Base-by-base conservation (phyloP, 2,888 invertebrate genomes). In the Chloroclystis v-ata region DNA sequence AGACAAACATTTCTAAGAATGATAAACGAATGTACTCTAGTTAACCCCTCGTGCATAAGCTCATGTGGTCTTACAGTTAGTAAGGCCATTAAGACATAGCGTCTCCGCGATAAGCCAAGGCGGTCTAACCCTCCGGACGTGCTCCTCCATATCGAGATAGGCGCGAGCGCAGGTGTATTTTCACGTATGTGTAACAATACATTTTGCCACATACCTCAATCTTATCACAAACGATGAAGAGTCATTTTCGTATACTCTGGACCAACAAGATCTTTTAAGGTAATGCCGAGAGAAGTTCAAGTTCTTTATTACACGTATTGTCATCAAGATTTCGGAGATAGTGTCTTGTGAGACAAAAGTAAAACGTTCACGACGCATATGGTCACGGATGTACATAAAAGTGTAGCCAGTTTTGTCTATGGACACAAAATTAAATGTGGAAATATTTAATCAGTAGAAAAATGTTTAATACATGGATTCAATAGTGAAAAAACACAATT, bases 101-200 rank as follows among this genome's bases (percentile, higher is more conserved):
- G 69, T 66, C 69, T 67, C 60, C 45, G 57, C 71, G 82, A 82
- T 79, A 81, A 78, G 68, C 56, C 69, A 57, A 61, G 64, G 69
- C 69, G 75, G 75, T 72, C 68, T 65, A 69, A 69, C 63, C 56
- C 54, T 52, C 55, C 55, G 72, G 77, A 83, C 84, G 82, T 84
- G 83, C 80, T 81, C 69, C 76, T 76, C 78, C 64, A 71, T 72
- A 82, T 83, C 83, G 75, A 69, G 83, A 83, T 81, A 79, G 65
- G 64, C 62, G 60, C 65, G 57, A 65, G 67, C 68, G 64, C 76
- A 76, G 78, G 78, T 81, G 79, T 74, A 71, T 69, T 73, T 75
- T 72, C 78, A 80, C 73, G 67, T 75, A 72, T 72, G 69, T 67
- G 63, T 52, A 58, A 63, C 65, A 59, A 57, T 32, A 54, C 56